Evolutionary conservation across 2,113 vertebrate species (phyloP), one percentile per base, ranked within the genome.

Genomic region (Carlito syrichta): DNA sequence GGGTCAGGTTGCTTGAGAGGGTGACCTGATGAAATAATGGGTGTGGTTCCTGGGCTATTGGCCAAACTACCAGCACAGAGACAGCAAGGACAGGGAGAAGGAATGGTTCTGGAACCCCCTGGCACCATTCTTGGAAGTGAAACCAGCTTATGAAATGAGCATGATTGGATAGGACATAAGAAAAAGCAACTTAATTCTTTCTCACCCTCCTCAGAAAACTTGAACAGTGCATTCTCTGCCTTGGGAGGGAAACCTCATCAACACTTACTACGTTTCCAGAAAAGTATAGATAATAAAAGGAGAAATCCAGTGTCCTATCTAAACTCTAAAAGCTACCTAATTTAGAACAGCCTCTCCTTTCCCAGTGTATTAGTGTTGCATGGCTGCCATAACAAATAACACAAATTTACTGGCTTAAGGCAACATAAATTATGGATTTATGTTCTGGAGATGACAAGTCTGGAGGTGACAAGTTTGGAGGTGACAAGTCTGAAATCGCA

Each of bases 21-120:
- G 58, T 23, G 52, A 48, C 48, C 19, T 19, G 32, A 3, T 20
- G 45, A n/a, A 79, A 48, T 14, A 4, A 3, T 2, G 2, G 63
- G 25, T 32, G 11, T n/a, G 4, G 22, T 7, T 52, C 13, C 76
- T 16, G 11, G 25, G 20, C 43, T 40, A 14, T 20, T 1, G 19
- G 43, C 78, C 56, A 38, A 22, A 22, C 8, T 3, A 14, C 1
- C 13, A 9, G 8, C 3, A 20, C 0, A 52, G 54, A 74, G 14
- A 38, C 6, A 43, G 63, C 10, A 4, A 54, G n/a, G 23, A 32
- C 22, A 35, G 35, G 2, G 68, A 81, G 25, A 62, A 52, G 58
- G 32, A 54, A 71, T 0, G n/a, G 74, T 0, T 0, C 23, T 0
- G 0, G 19, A 8, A 6, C 9, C 17, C 60, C 50, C 2, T 50